These are phyloP conservation scores for Sphenodon punctatus DNA, from an alignment of 2,797 vertebrate species.

Conservation along the genomic window DNA sequence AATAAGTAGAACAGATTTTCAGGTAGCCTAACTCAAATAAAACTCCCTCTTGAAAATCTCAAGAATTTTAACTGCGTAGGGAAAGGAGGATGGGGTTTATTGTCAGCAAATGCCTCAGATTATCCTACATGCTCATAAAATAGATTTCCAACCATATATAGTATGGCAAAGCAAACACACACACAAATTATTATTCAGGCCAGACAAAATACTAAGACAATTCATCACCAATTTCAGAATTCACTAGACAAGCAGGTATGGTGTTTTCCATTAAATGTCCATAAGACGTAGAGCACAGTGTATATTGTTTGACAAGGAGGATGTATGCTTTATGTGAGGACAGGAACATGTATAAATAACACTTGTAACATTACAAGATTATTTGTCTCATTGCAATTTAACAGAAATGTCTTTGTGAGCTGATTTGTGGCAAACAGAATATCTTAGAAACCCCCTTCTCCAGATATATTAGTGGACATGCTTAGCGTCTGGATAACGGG, in stretches of 20 bases:
- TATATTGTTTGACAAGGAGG: conserved; percentile 10
- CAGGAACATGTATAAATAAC: not conserved
- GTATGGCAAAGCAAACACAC: not conserved
- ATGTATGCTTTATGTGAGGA: not conserved
- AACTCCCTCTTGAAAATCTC: not conserved
- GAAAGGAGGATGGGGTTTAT: not conserved
- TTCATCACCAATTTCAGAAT: not conserved
- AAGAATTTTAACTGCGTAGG: not conserved
- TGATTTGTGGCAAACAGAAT: not conserved
- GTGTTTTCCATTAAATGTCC: not conserved
- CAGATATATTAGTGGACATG: too few relatives aligned
- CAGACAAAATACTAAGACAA: not conserved
- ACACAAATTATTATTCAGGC: not conserved
- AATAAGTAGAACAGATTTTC: too few relatives aligned
- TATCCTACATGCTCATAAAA: not conserved
- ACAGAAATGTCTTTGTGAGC: fast-evolving
- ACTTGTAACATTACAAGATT: not conserved
- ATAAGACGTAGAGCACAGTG: not conserved
- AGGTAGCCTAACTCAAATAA: conserved; percentile 10
- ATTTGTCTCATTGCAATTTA: not conserved
- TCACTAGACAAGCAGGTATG: conserved; percentile 4
- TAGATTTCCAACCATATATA: not conserved
- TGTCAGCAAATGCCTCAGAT: not conserved
- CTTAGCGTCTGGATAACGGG: too few relatives aligned
- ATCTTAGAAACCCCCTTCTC: too few relatives aligned